phyloP scores from a whole-genome alignment of 2,797 vertebrate species.

The Mus caroli region DNA sequence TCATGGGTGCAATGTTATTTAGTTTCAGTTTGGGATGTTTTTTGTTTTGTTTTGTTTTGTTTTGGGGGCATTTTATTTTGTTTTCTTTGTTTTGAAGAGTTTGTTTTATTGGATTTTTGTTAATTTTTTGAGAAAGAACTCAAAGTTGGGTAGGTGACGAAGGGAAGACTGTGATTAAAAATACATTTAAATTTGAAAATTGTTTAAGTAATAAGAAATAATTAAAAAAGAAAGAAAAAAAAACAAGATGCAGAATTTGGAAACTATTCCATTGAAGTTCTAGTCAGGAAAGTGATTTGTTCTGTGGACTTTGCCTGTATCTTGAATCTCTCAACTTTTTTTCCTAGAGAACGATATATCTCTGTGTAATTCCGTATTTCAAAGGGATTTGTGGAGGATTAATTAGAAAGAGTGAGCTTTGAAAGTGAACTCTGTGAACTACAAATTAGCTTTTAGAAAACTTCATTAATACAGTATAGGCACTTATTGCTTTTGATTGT shows the following conservation, averaged over 20 bases:
- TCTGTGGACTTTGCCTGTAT: not conserved
- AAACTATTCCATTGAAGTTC: not conserved
- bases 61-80: not conserved
- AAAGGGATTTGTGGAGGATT: slow-evolving; percentile 12
- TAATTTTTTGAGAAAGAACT: not conserved
- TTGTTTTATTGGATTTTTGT: not conserved
- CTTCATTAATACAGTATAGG: slow-evolving; percentile 31
- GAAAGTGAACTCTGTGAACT: slow-evolving; percentile 55
- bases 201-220: too few species aligned
- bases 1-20: not conserved
- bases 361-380: slow-evolving; percentile 3
- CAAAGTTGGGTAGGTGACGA: not conserved
- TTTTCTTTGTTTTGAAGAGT: not conserved
- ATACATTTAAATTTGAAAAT: too few species aligned
- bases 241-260: not conserved
- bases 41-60: not conserved
- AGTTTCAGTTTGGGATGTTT: not conserved
- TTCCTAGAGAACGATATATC: not conserved
- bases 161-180: too few species aligned
- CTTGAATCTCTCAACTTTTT: not conserved
- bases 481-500: not conserved
- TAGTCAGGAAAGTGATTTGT: not conserved
- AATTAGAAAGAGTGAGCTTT: slow-evolving; percentile 1
- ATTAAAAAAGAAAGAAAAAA: too few species aligned
- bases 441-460: slow-evolving; percentile 31